These are phyloP conservation scores for Arizona elegans DNA, from an alignment of 2,113 vertebrate genomes.

Conservation along the genomic window DNA sequence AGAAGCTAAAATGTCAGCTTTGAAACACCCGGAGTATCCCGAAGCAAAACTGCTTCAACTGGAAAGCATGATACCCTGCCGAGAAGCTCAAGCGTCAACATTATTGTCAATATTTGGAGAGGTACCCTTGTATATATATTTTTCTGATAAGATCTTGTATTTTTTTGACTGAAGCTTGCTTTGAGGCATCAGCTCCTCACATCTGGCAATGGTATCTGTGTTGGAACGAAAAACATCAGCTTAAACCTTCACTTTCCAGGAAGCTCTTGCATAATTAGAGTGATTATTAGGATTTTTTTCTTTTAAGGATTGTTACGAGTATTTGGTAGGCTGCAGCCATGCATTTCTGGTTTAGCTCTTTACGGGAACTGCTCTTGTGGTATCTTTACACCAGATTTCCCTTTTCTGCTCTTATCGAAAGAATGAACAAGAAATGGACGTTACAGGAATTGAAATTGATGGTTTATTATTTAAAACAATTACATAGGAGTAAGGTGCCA, in stretches of 20 bases:
- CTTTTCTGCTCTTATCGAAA: neutral
- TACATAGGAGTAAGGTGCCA: neutral
- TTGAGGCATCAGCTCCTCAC: neutral
- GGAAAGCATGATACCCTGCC: constrained; percentile 78
- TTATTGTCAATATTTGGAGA: constrained; percentile 87
- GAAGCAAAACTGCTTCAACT: constrained; percentile 67
- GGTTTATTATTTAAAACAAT: neutral
- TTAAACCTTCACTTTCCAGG: neutral
- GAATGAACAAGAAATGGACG: neutral
- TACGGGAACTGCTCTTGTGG: neutral
- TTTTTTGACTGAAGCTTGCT: accelerated
- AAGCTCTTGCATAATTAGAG: neutral
- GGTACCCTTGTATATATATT: constrained; percentile 75
- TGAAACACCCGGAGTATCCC: constrained; percentile 70
- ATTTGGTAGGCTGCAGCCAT: neutral
- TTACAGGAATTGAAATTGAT: neutral
- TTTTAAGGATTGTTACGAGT: neutral
- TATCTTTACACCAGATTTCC: neutral
- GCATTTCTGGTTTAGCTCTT: neutral
- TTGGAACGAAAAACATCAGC: neutral
- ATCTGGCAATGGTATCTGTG: neutral
- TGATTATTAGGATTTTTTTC: neutral
- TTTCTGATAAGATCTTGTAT: neutral
- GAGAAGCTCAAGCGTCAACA: constrained; percentile 78
- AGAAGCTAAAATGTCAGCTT: constrained; percentile 62